Percentiles rank a stretch among this genome's conserved stretches.
Evolutionary conservation across 2,888 invertebrate genomes (phyloP).

Genomic region (Drosophila ochracea): DNA sequence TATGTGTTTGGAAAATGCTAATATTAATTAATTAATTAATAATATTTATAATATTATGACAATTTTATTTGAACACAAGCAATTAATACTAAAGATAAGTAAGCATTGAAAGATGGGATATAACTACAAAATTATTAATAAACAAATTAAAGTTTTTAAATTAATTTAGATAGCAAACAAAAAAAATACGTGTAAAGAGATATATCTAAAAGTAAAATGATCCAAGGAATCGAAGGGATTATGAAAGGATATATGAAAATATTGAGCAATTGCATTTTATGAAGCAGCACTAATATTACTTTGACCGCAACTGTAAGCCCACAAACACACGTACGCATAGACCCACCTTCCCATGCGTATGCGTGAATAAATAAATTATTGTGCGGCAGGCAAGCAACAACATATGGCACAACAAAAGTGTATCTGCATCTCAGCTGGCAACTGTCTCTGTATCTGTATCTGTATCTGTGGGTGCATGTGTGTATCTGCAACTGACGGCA

Average conservation of each 20-base stretch:
- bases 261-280: neutral
- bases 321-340: neutral
- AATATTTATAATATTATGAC: neutral
- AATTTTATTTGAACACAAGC: neutral
- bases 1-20: neutral
- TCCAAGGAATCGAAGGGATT: neutral
- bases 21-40: too few relatives aligned
- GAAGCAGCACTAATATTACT: neutral
- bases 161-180: neutral
- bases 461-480: constrained; percentile 30
- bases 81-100: neutral
- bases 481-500: constrained; percentile 47
- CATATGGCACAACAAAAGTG: constrained; percentile 49
- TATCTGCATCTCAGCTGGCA: constrained; percentile 31
- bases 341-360: neutral
- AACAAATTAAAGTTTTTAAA: neutral
- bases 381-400: constrained; percentile 22
- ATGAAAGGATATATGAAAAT: neutral
- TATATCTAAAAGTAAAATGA: neutral
- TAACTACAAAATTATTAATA: neutral
- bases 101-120: neutral
- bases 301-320: constrained; percentile 34
- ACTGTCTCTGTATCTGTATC: constrained; percentile 32
- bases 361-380: constrained; percentile 47
- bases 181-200: too few relatives aligned